These are phyloP conservation scores for Alligator mississippiensis DNA, from an alignment of 2,113 vertebrate species.

Conservation along the genomic window DNA sequence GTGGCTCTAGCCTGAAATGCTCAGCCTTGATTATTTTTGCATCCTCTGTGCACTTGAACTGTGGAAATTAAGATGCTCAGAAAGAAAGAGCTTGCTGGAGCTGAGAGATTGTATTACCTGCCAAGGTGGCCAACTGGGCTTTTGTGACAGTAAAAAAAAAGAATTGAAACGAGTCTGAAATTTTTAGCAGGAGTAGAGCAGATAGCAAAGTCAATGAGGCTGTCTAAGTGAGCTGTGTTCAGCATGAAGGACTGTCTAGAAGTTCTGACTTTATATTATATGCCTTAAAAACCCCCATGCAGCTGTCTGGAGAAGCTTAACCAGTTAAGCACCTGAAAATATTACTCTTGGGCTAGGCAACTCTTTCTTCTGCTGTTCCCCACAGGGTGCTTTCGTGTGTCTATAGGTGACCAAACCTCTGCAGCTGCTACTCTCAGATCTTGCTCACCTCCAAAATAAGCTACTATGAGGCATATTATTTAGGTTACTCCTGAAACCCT, in stretches of 20 bases:
- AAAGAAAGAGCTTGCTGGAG: conserved; percentile 40
- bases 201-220: conserved; percentile 36
- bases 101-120: conserved; percentile 49
- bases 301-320: not conserved
- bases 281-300: no score
- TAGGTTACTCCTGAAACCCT: not conserved
- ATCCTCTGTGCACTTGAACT: conserved; percentile 34
- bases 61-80: conserved; percentile 36
- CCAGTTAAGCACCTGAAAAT: not conserved
- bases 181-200: conserved; percentile 15
- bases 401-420: not conserved
- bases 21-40: conserved; percentile 58
- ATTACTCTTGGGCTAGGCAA: not conserved
- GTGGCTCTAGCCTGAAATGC: conserved; percentile 46
- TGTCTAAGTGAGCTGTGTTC: conserved; percentile 14
- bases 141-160: conserved; percentile 2
- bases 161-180: conserved; percentile 18
- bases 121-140: not conserved
- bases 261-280: not conserved
- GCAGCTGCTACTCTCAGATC: not conserved
- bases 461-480: fast-evolving
- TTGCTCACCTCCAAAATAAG: not conserved
- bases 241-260: conserved; percentile 2
- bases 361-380: not conserved
- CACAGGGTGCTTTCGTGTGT: not conserved